Percentiles rank a stretch among this genome's conserved stretches.
Conservation (phyloP, 2,888 invertebrate species). For the Drosophila demipolita region DNA sequence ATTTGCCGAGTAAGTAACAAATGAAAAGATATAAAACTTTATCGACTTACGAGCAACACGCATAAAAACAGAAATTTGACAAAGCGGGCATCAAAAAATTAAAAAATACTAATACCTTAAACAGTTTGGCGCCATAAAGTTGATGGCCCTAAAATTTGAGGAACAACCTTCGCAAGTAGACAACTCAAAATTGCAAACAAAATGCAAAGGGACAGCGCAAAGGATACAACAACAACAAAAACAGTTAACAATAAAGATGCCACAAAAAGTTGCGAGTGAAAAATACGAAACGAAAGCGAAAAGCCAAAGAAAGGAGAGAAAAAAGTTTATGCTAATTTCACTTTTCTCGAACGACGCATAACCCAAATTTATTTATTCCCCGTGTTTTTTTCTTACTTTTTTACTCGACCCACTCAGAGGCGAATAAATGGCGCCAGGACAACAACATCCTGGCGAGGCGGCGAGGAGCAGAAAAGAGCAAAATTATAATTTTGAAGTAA, state of each 20-base stretch:
- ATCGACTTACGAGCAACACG: not conserved
- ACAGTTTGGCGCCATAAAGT: slow-evolving; percentile 48
- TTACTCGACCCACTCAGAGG: slow-evolving; percentile 24
- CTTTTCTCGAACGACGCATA: slow-evolving; percentile 75
- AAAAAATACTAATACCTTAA: slow-evolving; percentile 50
- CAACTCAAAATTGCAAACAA: slow-evolving; percentile 46
- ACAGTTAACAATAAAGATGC: slow-evolving; percentile 26
- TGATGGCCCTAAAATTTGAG: slow-evolving; percentile 46
- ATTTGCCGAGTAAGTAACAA: not conserved
- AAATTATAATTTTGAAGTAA: slow-evolving; percentile 60
- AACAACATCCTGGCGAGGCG: slow-evolving; percentile 20
- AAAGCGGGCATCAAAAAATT: slow-evolving; percentile 36
- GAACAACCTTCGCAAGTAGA: slow-evolving; percentile 17
- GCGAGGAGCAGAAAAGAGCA: slow-evolving; percentile 9
- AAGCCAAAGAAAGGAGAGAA: slow-evolving; percentile 20
- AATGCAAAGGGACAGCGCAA: slow-evolving; percentile 51
- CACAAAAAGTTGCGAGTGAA: slow-evolving; percentile 55
- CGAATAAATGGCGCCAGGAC: slow-evolving; percentile 69
- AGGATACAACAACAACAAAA: slow-evolving; percentile 1
- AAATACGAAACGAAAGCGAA: slow-evolving; percentile 55
- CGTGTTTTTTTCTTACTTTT: slow-evolving; percentile 9
- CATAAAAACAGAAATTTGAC: slow-evolving; percentile 19
- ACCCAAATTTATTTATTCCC: slow-evolving; percentile 64
- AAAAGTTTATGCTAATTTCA: slow-evolving; percentile 77
- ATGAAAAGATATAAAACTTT: not conserved